These are phyloP conservation scores for Amblyornis subalaris DNA, from an alignment of 2,113 vertebrate species.

Conservation along the genomic window DNA sequence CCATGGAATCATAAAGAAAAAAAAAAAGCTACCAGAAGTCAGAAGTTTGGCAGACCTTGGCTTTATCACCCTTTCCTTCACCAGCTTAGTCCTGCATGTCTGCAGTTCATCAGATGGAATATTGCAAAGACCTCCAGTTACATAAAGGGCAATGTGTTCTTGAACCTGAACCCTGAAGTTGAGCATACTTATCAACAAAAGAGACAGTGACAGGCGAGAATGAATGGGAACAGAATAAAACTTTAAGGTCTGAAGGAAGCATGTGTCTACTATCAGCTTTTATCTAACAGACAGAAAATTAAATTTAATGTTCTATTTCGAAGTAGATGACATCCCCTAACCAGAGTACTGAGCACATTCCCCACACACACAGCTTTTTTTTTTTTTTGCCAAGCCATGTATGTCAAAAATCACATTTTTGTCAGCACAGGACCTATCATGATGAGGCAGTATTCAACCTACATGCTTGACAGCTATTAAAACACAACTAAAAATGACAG, in stretches of 20 bases:
- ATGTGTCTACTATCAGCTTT: not conserved
- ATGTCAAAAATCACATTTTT: not conserved
- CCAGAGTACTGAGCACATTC: not conserved
- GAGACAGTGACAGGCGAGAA: not conserved
- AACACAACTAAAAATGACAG: not conserved
- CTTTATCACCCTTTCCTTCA: not conserved
- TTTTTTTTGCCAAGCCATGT: not conserved
- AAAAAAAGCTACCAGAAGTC: not conserved
- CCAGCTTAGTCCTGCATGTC: not conserved
- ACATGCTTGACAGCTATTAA: not conserved
- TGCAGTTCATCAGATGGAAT: not conserved
- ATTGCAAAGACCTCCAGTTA: not conserved
- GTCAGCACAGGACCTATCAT: not conserved
- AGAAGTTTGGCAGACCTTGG: not conserved
- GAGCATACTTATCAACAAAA: not conserved
- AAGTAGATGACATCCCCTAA: not conserved
- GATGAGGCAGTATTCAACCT: not conserved
- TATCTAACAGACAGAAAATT: not conserved
- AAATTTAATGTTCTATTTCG: not conserved
- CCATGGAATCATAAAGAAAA: not conserved
- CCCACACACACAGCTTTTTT: accelerated
- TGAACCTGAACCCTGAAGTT: not conserved
- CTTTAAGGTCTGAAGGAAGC: not conserved
- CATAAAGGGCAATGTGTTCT: accelerated
- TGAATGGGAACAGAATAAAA: not conserved